Conservation (phyloP, 92 coral and sea anemone genomes). For the Montipora capitata region DNA sequence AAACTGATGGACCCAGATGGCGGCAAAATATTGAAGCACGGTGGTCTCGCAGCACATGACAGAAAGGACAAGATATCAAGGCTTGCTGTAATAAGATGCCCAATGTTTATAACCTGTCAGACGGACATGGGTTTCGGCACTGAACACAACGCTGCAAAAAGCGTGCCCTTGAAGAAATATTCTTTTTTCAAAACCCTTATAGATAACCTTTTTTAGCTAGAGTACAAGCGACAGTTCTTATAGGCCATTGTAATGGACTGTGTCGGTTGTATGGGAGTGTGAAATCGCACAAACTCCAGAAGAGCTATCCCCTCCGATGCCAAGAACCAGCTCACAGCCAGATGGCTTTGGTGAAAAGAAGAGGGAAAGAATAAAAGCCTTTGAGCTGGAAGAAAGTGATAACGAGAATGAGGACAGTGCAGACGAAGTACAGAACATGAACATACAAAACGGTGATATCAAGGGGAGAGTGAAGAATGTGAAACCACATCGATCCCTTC, state of each 20-base stretch:
- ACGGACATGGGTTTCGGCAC: conserved; percentile 30
- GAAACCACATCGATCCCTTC: background rate
- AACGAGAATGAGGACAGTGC: background rate
- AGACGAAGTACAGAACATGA: background rate
- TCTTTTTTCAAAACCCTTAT: conserved; percentile 21
- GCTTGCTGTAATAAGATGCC: conserved; percentile 42
- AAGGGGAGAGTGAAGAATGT: too few relatives aligned
- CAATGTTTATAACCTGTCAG: conserved; percentile 55
- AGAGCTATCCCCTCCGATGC: background rate
- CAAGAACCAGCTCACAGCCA: background rate
- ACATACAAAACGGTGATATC: background rate
- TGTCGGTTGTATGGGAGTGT: conserved; percentile 8
- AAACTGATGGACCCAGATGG: conserved; percentile 35
- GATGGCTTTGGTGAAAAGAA: conserved; percentile 6
- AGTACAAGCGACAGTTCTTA: background rate
- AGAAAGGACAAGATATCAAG: conserved; percentile 34
- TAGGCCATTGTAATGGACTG: conserved; percentile 7
- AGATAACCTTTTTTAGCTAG: background rate
- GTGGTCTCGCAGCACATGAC: conserved; percentile 49
- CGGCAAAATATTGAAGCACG: conserved; percentile 50
- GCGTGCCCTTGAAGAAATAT: conserved; percentile 6
- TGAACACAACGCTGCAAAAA: conserved; percentile 55
- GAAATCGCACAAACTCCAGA: background rate
- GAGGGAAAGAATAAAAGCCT: background rate
- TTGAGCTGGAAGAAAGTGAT: conserved; percentile 1